These are phyloP conservation scores for Lacanobia oleracea DNA, from an alignment of 2,888 invertebrate genomes.

Conservation along the genomic window DNA sequence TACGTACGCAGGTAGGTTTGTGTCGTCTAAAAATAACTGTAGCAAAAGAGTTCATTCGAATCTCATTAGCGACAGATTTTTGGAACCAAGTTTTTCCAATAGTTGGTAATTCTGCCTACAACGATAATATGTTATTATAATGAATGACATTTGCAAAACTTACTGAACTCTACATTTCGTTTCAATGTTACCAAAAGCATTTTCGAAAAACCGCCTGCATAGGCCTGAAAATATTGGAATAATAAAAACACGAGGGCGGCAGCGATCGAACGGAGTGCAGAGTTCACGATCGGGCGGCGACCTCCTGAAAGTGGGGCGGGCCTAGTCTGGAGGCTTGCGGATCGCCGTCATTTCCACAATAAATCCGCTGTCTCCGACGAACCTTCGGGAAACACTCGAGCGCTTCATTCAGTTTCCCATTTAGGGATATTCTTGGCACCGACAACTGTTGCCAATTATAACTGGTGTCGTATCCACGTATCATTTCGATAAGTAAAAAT, in stretches of 20 bases:
- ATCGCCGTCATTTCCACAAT: slow-evolving; percentile 69
- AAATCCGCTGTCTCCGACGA: slow-evolving; percentile 65
- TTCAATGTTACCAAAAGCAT: neutral
- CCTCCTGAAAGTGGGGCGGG: slow-evolving; percentile 85
- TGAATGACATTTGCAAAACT: neutral
- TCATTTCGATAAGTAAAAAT: neutral
- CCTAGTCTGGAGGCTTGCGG: slow-evolving; percentile 79
- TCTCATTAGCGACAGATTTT: slow-evolving; percentile 43
- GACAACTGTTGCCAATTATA: slow-evolving; percentile 2
- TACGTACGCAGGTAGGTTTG: slow-evolving; percentile 18
- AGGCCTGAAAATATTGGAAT: slow-evolving; percentile 49
- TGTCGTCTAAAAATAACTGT: slow-evolving; percentile 34
- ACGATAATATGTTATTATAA: neutral
- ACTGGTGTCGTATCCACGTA: neutral
- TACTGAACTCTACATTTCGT: neutral
- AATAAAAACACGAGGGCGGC: slow-evolving; percentile 68
- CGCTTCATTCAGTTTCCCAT: slow-evolving; percentile 43
- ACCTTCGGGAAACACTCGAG: slow-evolving; percentile 57
- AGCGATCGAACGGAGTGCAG: slow-evolving; percentile 79
- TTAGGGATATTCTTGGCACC: slow-evolving; percentile 11
- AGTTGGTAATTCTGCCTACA: slow-evolving; percentile 2
- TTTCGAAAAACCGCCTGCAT: slow-evolving; percentile 19
- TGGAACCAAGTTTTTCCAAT: neutral
- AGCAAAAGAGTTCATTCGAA: slow-evolving; percentile 35
- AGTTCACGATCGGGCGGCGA: slow-evolving; percentile 88